Evolutionary conservation across 2,113 vertebrate species (phyloP).

Genomic region (Planiliza haematocheilus): DNA sequence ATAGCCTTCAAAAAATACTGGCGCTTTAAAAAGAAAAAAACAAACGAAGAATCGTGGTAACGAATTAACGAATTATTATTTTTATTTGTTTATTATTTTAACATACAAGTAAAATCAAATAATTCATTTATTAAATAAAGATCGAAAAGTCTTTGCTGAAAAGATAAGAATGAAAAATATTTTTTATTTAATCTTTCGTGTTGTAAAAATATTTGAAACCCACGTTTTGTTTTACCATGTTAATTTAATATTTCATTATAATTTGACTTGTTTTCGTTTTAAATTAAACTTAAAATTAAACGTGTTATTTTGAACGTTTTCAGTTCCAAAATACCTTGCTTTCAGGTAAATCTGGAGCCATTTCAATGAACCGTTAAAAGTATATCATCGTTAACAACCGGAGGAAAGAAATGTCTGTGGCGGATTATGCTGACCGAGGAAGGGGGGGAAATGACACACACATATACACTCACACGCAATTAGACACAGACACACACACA

Average conservation of each 20-base stretch:
- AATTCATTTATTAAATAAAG: no score
- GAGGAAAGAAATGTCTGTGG: constrained; percentile 20
- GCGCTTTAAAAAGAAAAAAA: no score
- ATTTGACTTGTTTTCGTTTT: neutral
- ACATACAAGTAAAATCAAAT: no score
- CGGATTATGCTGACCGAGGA: constrained; percentile 31
- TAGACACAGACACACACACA: constrained; percentile 12
- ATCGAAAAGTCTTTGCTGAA: no score
- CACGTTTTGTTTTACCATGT: no score
- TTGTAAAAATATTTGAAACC: no score
- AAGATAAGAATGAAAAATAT: no score
- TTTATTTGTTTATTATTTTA: no score
- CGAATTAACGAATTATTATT: no score
- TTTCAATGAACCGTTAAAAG: constrained; percentile 22
- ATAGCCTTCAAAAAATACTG: no score
- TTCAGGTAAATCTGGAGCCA: neutral
- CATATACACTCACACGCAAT: constrained; percentile 9
- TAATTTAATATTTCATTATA: neutral
- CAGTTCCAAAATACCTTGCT: neutral
- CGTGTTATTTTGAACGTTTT: neutral
- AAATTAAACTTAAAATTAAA: neutral
- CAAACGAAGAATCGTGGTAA: no score
- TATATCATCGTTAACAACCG: constrained; percentile 22
- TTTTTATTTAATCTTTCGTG: no score
- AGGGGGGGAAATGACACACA: neutral